Base-by-base conservation (phyloP, 2,888 invertebrate genomes). In the Strigamia maritima region DNA sequence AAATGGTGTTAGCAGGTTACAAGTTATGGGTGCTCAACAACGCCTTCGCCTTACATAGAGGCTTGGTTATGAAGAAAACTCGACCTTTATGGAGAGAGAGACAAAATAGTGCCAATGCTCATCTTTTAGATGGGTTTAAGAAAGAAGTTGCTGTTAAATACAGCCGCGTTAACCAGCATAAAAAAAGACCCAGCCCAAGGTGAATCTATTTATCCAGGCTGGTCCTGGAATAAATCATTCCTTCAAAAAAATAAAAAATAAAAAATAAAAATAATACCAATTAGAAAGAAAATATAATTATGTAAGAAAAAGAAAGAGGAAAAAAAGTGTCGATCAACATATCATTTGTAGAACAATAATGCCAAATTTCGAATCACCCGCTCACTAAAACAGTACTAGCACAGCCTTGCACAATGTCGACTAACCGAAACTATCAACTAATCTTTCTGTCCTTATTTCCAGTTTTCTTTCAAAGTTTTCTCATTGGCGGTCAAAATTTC, bases 11-110 rank as follows among this genome's bases (percentile, higher is more conserved):
- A 38, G 92, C 94, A 75, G 94, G 95, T 8, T 95, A 93, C 87
- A 91, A 93, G 85, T 95, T 95, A 87, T 90, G 91, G 83, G 95
- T 96, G 0, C 89, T 95, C 14, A 93, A 95, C 0, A 95, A 95
- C 0, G 91, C 94, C 76, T 95, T 95, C 87, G 94, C 94, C 0
- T 93, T 93, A 78, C 95, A 95, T 85, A 94, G 95, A 93, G 95
- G 95, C 0, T 87, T 95, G 3, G 94, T 95, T 85, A 91, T 91
- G 38, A 91, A 93, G 80, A 90, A 92, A 83, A 90, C 90, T 60
- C 89, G 94, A 28, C 94, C 94, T 0, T 90, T 92, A 0, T 95
- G 94, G 94, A 88, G 95, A 70, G 94, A 94, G 85, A 91, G 92
- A 80, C 94, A 95, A 84, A 95, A 95, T 86, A 92, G 91, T 83